A percentile compares a stretch with the other conserved stretches of the same genome.
These are phyloP conservation scores for Urophycis tenuis DNA, from an alignment of 2,797 vertebrate species.

Conservation along the genomic window DNA sequence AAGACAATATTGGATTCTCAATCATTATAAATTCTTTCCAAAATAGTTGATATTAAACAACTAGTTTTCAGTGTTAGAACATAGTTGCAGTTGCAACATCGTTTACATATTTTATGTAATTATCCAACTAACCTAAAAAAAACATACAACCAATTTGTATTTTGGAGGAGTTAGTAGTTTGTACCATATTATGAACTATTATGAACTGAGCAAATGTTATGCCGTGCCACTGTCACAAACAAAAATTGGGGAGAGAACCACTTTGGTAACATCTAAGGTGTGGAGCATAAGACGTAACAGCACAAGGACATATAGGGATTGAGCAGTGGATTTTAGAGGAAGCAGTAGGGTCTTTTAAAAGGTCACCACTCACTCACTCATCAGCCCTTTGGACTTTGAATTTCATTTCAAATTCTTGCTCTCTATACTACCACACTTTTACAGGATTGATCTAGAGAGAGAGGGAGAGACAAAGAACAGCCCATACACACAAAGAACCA, in stretches of 20 bases:
- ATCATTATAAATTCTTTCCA: too few species aligned
- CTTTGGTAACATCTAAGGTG: background rate
- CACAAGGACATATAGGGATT: background rate
- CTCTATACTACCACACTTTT: constrained; percentile 1
- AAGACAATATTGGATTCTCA: too few species aligned
- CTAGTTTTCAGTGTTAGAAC: too few species aligned
- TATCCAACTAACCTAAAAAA: too few species aligned
- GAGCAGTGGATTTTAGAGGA: background rate
- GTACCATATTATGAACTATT: background rate
- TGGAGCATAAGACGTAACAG: background rate
- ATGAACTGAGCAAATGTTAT: background rate
- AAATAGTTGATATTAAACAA: too few species aligned
- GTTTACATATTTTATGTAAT: too few species aligned
- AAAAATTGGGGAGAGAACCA: too few species aligned
- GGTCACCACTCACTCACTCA: background rate
- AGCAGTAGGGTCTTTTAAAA: background rate
- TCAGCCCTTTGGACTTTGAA: background rate
- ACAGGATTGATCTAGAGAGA: background rate
- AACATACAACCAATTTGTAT: background rate
- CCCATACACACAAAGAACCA: constrained; percentile 11
- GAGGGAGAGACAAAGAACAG: background rate
- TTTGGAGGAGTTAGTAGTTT: background rate
- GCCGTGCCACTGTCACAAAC: too few species aligned
- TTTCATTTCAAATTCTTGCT: background rate
- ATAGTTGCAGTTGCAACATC: too few species aligned